A percentile compares a stretch with the other conserved stretches of the same genome.
Evolutionary conservation across 2,888 invertebrate genomes (phyloP).

Genomic region (Campopleginae sp.): DNA sequence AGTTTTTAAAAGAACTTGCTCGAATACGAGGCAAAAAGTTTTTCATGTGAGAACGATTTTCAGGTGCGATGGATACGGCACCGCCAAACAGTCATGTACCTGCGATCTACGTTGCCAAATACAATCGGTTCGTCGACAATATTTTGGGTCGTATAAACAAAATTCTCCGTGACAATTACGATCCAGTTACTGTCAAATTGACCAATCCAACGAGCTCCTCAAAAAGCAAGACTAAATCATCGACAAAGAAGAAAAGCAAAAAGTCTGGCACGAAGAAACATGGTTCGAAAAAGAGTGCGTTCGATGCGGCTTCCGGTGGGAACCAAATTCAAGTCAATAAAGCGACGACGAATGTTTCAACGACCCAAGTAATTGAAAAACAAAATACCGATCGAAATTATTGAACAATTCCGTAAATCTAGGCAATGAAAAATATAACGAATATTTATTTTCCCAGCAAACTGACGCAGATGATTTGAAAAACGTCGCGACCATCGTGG

Average conservation of each 20-base stretch:
- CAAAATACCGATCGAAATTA: background rate
- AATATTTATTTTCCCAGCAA: constrained; percentile 41
- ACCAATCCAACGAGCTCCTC: constrained; percentile 85
- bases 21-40: constrained; percentile 4
- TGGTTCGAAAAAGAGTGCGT: constrained; percentile 73
- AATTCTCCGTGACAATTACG: constrained; percentile 91
- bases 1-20: background rate
- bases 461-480: constrained; percentile 53
- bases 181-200: constrained; percentile 92
- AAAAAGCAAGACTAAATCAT: constrained; percentile 84
- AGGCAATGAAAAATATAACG: background rate
- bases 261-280: constrained; percentile 79
- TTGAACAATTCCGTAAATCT: background rate
- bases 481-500: constrained; percentile 45
- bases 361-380: constrained; percentile 30
- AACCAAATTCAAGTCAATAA: constrained; percentile 27
- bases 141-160: constrained; percentile 93
- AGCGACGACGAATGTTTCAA: constrained; percentile 24
- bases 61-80: constrained; percentile 85
- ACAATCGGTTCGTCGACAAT: constrained; percentile 94
- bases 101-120: constrained; percentile 91
- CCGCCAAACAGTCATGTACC: constrained; percentile 85
- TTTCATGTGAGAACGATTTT: constrained; percentile 55
- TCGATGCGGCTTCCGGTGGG: constrained; percentile 38
- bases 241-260: constrained; percentile 75